Evolutionary conservation across 53 echinoderm and acorn worm species (phyloP).

Genomic region (Antedon mediterranea): DNA sequence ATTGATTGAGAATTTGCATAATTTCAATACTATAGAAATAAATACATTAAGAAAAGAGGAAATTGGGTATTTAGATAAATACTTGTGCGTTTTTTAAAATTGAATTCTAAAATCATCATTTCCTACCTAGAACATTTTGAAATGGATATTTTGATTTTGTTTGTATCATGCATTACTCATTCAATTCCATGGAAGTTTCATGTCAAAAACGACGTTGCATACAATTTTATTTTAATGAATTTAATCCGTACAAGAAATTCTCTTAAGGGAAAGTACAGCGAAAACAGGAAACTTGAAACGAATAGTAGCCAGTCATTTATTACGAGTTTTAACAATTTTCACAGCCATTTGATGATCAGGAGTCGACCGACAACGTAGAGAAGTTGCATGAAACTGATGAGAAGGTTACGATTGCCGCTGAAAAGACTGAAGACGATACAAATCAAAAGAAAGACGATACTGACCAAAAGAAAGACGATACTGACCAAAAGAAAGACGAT

Average conservation of each 20-base stretch:
- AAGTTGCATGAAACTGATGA: background rate
- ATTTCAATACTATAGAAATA: no score
- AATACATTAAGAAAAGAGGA: background rate
- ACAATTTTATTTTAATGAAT: background rate
- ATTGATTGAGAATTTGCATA: no score
- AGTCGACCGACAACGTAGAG: background rate
- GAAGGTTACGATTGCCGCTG: background rate
- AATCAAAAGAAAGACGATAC: background rate
- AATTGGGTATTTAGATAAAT: background rate
- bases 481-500: background rate
- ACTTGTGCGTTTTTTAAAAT: background rate
- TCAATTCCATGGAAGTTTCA: background rate
- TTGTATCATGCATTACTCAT: background rate
- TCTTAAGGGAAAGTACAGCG: background rate
- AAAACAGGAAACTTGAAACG: background rate
- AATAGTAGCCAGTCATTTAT: background rate
- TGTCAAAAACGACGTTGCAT: background rate
- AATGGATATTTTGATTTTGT: background rate
- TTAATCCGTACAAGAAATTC: background rate
- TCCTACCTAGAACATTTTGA: background rate
- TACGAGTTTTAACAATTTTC: background rate
- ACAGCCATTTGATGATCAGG: background rate
- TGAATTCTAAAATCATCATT: background rate
- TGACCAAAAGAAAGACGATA: background rate
- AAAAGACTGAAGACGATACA: background rate